phyloP scores from a whole-genome alignment of 2,888 invertebrate species.

The Acrobasis repandana region DNA sequence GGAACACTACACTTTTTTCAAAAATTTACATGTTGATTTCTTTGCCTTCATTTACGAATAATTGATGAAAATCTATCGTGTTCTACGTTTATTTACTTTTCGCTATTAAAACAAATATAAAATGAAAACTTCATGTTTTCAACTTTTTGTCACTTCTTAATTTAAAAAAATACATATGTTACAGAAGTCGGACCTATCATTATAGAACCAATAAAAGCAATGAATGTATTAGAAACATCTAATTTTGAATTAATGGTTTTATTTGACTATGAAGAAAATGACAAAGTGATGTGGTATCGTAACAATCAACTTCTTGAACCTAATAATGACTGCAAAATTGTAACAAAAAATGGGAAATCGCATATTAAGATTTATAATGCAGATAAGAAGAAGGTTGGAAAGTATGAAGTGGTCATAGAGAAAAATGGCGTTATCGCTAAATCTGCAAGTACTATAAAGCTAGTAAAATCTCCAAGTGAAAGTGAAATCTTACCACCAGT shows the following conservation, averaged over 20 bases:
- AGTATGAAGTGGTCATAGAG: conserved; percentile 93
- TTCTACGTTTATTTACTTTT: no score
- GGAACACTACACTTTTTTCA: no score
- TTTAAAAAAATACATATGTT: conserved; percentile 61
- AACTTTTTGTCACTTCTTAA: no score
- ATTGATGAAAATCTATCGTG: no score
- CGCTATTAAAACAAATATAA: no score
- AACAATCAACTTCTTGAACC: conserved; percentile 90
- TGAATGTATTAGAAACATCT: conserved; percentile 87
- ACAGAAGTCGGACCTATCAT: conserved; percentile 84
- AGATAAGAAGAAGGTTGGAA: conserved; percentile 90
- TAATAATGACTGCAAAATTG: conserved; percentile 84
- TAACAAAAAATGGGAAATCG: conserved; percentile 84
- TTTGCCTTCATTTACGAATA: no score
- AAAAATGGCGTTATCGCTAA: conserved; percentile 90
- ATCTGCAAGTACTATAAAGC: conserved; percentile 91
- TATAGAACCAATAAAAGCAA: conserved; percentile 89
- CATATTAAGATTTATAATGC: conserved; percentile 85
- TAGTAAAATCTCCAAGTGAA: conserved; percentile 84
- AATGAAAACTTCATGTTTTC: no score
- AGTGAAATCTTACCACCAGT: conserved; percentile 86
- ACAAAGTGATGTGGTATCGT: conserved; percentile 92
- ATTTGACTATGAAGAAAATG: conserved; percentile 87
- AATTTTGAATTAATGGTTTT: conserved; percentile 87
- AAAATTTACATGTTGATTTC: no score